Evolutionary conservation across 2,797 vertebrate species (phyloP).

Genomic region (Crocidura indochinensis): DNA sequence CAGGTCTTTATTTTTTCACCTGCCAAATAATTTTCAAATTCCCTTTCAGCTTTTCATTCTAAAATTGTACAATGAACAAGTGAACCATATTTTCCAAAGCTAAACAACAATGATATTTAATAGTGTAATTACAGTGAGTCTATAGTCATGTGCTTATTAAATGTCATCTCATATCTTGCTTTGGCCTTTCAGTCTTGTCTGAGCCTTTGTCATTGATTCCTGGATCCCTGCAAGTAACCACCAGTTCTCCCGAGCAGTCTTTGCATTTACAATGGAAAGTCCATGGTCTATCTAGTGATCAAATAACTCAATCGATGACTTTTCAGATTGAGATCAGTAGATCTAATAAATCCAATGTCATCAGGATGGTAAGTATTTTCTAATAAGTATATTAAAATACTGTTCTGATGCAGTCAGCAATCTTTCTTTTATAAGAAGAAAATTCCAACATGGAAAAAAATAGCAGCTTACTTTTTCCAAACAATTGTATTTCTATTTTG

Average conservation of each 20-base stretch:
- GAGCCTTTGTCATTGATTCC: slow-evolving; percentile 72
- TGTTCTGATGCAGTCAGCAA: background rate
- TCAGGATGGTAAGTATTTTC: slow-evolving; percentile 87
- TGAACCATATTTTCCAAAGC: slow-evolving; percentile 32
- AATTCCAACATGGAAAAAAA: slow-evolving; percentile 12
- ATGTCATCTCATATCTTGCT: background rate
- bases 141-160: background rate
- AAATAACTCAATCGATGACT: slow-evolving; percentile 76
- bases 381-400: slow-evolving; percentile 23
- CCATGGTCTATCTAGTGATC: slow-evolving; percentile 6
- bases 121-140: background rate
- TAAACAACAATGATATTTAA: background rate
- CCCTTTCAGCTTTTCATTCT: background rate
- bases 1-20: slow-evolving; percentile 41
- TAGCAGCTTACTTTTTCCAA: slow-evolving; percentile 11
- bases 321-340: slow-evolving; percentile 89
- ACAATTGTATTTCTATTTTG: slow-evolving; percentile 16
- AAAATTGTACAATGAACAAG: background rate
- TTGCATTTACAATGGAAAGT: slow-evolving; percentile 89
- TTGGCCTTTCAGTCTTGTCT: slow-evolving; percentile 79
- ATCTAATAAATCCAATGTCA: slow-evolving; percentile 54
- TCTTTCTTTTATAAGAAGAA: slow-evolving; percentile 36
- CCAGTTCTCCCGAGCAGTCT: slow-evolving; percentile 74
- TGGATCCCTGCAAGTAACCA: slow-evolving; percentile 70
- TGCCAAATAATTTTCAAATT: slow-evolving; percentile 37